Base-by-base conservation (phyloP, 2,113 vertebrate genomes). In the Oreochromis spilurus region DNA sequence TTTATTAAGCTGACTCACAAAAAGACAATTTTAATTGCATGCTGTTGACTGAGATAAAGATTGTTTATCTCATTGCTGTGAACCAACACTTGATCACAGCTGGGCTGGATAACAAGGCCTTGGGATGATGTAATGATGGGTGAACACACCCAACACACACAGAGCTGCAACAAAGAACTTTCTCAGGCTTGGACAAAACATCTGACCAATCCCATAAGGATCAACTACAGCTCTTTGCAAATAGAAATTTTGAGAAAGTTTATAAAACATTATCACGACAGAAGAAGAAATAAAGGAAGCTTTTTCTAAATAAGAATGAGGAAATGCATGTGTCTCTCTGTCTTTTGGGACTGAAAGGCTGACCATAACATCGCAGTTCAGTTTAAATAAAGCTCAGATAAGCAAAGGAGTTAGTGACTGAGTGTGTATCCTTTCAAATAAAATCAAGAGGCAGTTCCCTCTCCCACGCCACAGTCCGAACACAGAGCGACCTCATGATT, bases 131-230 rank as follows among this genome's bases (percentile, higher is more conserved):
- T 57, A 48, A 55, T 89, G 87, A 92, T 57, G 87, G 91, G 77
- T 52, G 26, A 91, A 93, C 60, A 67, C 60, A 65, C 60, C 31
- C 31, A 48, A 83, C 13, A 75, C 81, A 86, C 81, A 83, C 89
- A 88, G 87, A 93, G 83, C 83, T 94, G 92, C 85, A 92, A 89
- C 89, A 88, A 89, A 91, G 79, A 79, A 87, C 84, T 86, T 92
- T 93, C 93, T 84, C 92, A 91, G 40, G 85, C 88, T 86, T 65
- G 21, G 14, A 60, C 7, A 86, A 54, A 48, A 70, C 83, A 80
- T 80, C 38, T 54, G 81, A 89, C 82, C 34, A 7, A 81, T 85
- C 77, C 72, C 84, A 57, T 11, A 43, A 81, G 83, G 52, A 67
- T 45, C 55, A 45, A 14, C 11, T 55, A 48, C 53, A 82, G 11